Evolutionary conservation across 2,113 vertebrate species (phyloP).

Genomic region (Colius striatus): DNA sequence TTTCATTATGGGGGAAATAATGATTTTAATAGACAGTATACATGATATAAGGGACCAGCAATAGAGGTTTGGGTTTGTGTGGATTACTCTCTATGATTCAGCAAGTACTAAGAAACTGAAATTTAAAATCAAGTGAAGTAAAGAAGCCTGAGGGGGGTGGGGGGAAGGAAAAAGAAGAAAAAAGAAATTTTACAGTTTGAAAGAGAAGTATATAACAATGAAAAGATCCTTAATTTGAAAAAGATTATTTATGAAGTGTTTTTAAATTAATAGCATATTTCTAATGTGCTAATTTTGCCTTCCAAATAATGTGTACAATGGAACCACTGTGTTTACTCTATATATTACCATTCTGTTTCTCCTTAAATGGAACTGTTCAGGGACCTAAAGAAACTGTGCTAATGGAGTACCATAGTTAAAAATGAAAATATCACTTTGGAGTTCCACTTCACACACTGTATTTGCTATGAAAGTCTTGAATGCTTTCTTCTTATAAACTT

Average conservation of each 20-base stretch:
- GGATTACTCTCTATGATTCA: background rate
- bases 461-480: background rate
- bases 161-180: rapidly evolving
- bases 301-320: background rate
- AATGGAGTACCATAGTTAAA: background rate
- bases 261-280: background rate
- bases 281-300: background rate
- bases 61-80: background rate
- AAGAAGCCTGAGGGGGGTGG: background rate
- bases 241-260: background rate
- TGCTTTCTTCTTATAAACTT: background rate
- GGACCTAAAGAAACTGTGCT: background rate
- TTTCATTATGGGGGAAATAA: background rate
- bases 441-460: background rate
- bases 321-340: background rate
- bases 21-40: background rate
- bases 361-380: background rate
- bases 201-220: background rate
- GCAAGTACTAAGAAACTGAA: background rate
- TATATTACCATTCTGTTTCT: rapidly evolving
- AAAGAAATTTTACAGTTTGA: background rate
- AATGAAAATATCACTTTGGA: background rate
- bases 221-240: background rate
- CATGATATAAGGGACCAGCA: background rate
- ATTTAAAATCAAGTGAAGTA: background rate